Evolutionary conservation across 2,888 invertebrate genomes (phyloP).

Genomic region (Chironomus riparius): DNA sequence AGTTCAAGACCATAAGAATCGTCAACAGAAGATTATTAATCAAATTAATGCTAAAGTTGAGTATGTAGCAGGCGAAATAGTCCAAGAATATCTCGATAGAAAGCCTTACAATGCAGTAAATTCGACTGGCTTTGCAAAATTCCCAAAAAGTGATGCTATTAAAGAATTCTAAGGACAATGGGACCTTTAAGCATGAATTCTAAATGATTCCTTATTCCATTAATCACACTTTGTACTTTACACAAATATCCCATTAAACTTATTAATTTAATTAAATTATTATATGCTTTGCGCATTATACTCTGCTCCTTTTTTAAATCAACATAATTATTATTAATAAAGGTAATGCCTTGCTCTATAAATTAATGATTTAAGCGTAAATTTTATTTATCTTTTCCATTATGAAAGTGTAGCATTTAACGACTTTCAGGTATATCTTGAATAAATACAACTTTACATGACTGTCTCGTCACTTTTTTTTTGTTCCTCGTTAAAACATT

Average conservation of each 20-base stretch:
- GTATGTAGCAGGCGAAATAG: conserved; percentile 38
- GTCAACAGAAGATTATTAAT: conserved; percentile 35
- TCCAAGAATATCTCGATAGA: conserved; percentile 40
- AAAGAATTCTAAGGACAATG: neutral
- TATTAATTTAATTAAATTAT: no score
- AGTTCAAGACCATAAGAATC: conserved; percentile 32
- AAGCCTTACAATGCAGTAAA: conserved; percentile 33
- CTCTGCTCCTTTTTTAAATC: neutral
- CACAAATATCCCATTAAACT: no score
- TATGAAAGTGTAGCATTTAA: no score
- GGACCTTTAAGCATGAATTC: neutral
- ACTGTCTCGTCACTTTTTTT: no score
- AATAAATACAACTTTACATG: no score
- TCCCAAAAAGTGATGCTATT: conserved; percentile 1
- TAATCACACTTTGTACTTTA: no score
- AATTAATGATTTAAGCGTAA: neutral
- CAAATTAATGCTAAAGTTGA: conserved; percentile 36
- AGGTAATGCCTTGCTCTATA: neutral
- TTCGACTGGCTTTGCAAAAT: conserved; percentile 3
- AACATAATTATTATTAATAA: neutral
- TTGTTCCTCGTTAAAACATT: no score
- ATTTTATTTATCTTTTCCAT: neutral
- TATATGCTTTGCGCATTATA: no score
- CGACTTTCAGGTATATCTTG: no score
- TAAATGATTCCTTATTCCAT: neutral